Percentiles rank a stretch among this genome's conserved stretches.
Conservation (phyloP, 2,113 vertebrate genomes). For the Calyptommatus sinebrachiatus region DNA sequence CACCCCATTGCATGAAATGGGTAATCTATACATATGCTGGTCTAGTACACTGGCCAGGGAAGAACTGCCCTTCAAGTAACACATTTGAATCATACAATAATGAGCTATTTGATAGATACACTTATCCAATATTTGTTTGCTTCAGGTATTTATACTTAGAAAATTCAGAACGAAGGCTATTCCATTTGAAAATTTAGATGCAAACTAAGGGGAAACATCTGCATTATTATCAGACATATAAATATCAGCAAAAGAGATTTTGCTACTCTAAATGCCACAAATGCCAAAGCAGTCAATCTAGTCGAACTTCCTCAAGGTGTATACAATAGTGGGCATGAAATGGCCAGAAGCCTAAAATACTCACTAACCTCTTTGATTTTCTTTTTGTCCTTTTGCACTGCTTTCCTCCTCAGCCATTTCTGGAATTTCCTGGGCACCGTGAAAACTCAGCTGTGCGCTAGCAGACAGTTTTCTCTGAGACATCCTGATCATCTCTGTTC, state of each 20-base stretch:
- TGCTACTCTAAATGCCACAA: no score
- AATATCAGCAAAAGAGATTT: background rate
- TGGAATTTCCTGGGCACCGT: background rate
- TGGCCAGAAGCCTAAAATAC: background rate
- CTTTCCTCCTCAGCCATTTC: constrained; percentile 39
- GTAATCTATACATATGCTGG: no score
- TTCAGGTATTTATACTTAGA: background rate
- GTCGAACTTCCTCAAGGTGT: background rate
- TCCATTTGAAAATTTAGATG: background rate
- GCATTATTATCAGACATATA: background rate
- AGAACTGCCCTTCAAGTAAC: background rate
- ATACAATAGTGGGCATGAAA: background rate
- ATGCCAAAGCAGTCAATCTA: no score
- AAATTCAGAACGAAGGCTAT: background rate
- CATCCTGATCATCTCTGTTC: background rate
- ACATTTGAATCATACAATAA: background rate
- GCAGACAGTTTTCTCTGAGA: constrained; percentile 27
- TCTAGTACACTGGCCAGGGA: background rate
- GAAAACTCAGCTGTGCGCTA: background rate
- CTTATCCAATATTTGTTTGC: background rate
- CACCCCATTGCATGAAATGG: no score
- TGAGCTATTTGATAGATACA: background rate
- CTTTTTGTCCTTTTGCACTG: constrained; percentile 12
- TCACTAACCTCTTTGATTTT: constrained; percentile 53
- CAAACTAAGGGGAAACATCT: background rate